Evolutionary conservation across 1,140 invertebrate genomes (phyloP).

Genomic region (Conus ventricosus): DNA sequence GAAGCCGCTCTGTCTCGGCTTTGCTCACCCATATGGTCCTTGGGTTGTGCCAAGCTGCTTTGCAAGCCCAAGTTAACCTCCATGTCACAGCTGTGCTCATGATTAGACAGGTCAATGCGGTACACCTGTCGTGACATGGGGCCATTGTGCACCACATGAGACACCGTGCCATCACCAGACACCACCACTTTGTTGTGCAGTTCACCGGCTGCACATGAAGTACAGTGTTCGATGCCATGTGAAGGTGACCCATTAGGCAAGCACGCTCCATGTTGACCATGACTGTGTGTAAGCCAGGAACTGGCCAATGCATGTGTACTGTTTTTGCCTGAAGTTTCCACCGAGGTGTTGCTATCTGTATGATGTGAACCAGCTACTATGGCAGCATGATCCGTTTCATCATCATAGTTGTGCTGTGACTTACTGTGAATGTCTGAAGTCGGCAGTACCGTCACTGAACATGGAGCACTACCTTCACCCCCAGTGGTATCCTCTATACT

Average conservation of each 20-base stretch:
- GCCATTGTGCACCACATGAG: neutral
- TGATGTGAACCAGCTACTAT: neutral
- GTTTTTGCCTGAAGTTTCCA: neutral
- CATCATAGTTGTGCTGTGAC: neutral
- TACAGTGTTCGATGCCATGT: neutral
- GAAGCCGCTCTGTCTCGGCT: constrained; percentile 4
- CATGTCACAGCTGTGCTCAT: neutral
- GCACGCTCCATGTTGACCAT: neutral
- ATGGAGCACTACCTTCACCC: neutral
- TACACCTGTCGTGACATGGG: neutral
- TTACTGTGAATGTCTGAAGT: neutral
- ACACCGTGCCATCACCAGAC: constrained; percentile 5
- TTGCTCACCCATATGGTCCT: neutral
- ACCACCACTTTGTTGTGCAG: constrained; percentile 20
- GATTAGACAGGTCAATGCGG: constrained; percentile 14
- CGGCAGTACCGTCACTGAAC: neutral
- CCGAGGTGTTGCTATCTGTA: neutral
- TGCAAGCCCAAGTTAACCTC: neutral
- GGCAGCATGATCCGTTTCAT: neutral
- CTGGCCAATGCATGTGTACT: neutral
- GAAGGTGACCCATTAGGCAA: neutral
- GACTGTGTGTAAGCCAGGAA: neutral
- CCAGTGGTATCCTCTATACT: neutral
- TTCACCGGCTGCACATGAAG: neutral
- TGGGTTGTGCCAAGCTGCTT: neutral